These are phyloP conservation scores for Diabrotica virgifera DNA, from an alignment of 1,140 invertebrate species.

Conservation along the genomic window DNA sequence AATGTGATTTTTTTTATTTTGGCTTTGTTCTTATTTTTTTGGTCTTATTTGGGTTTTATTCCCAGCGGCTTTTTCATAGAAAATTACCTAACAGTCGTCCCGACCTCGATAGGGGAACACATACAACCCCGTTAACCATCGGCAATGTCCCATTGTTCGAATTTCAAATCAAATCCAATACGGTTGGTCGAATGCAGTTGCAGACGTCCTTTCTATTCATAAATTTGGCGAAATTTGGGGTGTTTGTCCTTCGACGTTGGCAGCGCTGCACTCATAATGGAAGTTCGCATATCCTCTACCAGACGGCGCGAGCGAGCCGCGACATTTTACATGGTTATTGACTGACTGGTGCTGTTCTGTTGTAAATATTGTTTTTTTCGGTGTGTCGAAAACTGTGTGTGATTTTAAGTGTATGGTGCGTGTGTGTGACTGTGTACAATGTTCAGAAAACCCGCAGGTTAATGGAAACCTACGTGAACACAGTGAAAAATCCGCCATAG, in stretches of 20 bases:
- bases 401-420: conserved; percentile 38
- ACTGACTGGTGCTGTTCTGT: conserved; percentile 54
- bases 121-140: conserved; percentile 23
- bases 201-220: conserved; percentile 1
- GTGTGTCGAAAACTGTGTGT: conserved; percentile 45
- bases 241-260: conserved; percentile 26
- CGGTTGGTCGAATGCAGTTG: neutral
- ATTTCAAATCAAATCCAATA: neutral
- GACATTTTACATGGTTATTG: conserved; percentile 62
- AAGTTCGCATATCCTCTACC: conserved; percentile 32
- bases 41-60: neutral
- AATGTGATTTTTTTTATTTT: too few species aligned
- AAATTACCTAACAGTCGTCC: neutral
- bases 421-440: conserved; percentile 49
- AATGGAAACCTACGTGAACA: conserved; percentile 43
- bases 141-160: conserved; percentile 26
- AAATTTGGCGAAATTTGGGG: conserved; percentile 6
- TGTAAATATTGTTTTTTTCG: conserved; percentile 56
- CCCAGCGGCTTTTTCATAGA: neutral
- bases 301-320: conserved; percentile 41
- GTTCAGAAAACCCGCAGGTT: conserved; percentile 44
- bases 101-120: conserved; percentile 24
- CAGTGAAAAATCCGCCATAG: conserved; percentile 44
- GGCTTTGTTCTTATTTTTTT: too few species aligned
- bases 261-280: conserved; percentile 27